Conservation (phyloP, 2,113 vertebrate genomes). For the Chrysemys picta region DNA sequence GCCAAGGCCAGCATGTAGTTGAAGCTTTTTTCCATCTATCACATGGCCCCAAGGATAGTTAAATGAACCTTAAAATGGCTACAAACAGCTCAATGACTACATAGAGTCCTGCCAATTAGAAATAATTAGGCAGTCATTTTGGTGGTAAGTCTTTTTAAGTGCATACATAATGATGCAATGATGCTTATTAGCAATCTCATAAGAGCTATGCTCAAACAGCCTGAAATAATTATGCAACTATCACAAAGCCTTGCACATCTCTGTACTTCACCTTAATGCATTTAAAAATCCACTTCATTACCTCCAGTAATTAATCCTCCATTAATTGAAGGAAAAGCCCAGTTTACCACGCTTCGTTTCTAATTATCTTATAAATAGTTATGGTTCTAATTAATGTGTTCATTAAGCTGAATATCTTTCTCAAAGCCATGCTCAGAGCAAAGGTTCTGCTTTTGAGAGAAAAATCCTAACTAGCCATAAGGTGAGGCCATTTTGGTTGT, state of each 20-base stretch:
- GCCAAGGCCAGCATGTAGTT: conserved; percentile 81
- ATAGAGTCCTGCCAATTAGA: conserved; percentile 99
- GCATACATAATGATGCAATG: conserved; percentile 99
- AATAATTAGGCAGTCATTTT: conserved; percentile 99
- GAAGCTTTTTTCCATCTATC: conserved; percentile 84
- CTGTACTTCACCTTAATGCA: conserved; percentile 99
- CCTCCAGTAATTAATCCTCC: conserved; percentile 99
- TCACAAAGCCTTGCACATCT: conserved; percentile 98
- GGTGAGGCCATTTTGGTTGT: conserved; percentile 98
- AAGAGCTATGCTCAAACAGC: conserved; percentile 94
- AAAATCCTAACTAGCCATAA: conserved; percentile 99
- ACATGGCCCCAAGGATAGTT: conserved; percentile 91
- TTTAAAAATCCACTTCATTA: conserved; percentile 99
- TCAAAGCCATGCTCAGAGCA: conserved; percentile 99
- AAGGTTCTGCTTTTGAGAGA: conserved; percentile 93
- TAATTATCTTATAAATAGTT: conserved; percentile 99
- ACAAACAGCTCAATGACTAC: conserved; percentile 98
- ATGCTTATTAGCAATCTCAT: conserved; percentile 97
- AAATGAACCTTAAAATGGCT: conserved; percentile 92
- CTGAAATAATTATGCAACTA: conserved; percentile 98
- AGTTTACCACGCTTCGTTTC: conserved; percentile 99
- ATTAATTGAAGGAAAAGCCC: conserved; percentile 99
- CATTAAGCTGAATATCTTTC: conserved; percentile 99
- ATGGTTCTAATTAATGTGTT: conserved; percentile 99
- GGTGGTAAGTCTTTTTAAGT: conserved; percentile 99